Percentiles rank a stretch among this genome's conserved stretches.
These are phyloP conservation scores for Etheostoma spectabile DNA, from an alignment of 2,113 vertebrate species.

Conservation along the genomic window DNA sequence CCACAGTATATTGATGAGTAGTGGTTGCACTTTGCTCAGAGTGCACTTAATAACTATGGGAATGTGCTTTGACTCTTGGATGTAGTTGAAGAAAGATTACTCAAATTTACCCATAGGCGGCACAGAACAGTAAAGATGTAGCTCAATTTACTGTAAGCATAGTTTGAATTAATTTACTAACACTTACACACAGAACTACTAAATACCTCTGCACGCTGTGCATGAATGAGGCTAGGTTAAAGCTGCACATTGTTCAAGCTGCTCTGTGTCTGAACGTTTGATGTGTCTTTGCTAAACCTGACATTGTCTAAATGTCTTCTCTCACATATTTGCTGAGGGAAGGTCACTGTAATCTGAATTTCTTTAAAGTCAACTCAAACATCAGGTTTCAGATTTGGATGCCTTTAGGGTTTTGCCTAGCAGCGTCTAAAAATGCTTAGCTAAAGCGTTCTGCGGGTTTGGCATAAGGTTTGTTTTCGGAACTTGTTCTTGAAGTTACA, in stretches of 20 bases:
- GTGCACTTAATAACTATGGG: constrained; percentile 53
- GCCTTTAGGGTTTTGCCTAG: constrained; percentile 25
- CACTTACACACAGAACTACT: constrained; percentile 6
- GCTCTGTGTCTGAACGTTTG: not conserved
- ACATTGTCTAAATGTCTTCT: constrained; percentile 2
- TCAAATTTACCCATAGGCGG: constrained; percentile 10
- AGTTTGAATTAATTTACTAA: constrained; percentile 33
- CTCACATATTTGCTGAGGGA: constrained; percentile 11
- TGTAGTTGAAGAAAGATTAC: constrained; percentile 23
- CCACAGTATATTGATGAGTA: constrained; percentile 57
- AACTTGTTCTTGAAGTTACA: constrained; percentile 1
- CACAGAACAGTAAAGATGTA: constrained; percentile 17
- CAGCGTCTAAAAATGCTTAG: not conserved
- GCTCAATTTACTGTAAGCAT: constrained; percentile 6
- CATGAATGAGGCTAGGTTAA: constrained; percentile 12
- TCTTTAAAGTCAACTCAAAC: constrained; percentile 2
- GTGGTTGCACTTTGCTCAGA: constrained; percentile 22
- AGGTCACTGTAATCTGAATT: not conserved
- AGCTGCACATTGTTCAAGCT: constrained; percentile 1
- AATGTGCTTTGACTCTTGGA: constrained; percentile 46
- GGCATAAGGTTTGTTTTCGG: not conserved
- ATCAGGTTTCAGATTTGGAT: constrained; percentile 1
- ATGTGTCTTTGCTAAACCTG: not conserved
- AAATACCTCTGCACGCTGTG: not conserved
- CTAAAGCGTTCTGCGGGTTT: not conserved